Conservation (phyloP, 2,888 invertebrate species). For the Papilio demoleus region DNA sequence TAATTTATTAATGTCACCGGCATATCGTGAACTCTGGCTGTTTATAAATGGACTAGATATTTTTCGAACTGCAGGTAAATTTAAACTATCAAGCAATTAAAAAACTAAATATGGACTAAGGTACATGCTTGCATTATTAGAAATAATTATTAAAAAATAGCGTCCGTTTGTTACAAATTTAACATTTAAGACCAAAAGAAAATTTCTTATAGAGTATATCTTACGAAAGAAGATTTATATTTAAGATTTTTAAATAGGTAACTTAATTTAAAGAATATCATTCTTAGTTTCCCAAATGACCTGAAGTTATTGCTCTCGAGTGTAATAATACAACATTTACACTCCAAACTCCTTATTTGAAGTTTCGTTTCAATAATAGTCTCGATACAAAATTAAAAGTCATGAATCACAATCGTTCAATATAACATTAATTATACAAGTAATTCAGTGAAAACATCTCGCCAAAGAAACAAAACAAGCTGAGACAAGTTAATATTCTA, state of each 20-base stretch:
- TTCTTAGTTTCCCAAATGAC: too few species aligned
- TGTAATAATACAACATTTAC: too few species aligned
- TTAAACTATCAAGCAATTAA: too few species aligned
- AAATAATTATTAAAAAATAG: constrained; percentile 8
- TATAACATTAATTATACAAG: constrained; percentile 14
- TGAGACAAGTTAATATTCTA: constrained; percentile 14
- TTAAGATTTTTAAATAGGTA: too few species aligned
- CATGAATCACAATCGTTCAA: neutral
- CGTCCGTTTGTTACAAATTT: constrained; percentile 5
- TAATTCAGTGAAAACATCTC: neutral
- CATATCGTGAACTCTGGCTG: neutral
- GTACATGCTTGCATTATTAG: neutral
- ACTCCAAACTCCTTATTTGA: too few species aligned
- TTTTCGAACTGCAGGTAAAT: too few species aligned
- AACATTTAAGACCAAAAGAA: constrained; percentile 8
- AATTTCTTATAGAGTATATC: constrained; percentile 7
- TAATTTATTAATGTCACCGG: constrained; percentile 9
- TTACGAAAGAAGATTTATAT: neutral
- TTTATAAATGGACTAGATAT: neutral
- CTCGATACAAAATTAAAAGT: too few species aligned
- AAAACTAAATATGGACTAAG: too few species aligned
- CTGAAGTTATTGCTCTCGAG: too few species aligned
- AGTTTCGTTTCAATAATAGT: too few species aligned
- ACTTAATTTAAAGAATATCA: too few species aligned
- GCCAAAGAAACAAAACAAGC: constrained; percentile 19